Evolutionary conservation across 2,888 invertebrate species (phyloP), one percentile per base, ranked within the genome.

Genomic region (Himalopsyche anomala): DNA sequence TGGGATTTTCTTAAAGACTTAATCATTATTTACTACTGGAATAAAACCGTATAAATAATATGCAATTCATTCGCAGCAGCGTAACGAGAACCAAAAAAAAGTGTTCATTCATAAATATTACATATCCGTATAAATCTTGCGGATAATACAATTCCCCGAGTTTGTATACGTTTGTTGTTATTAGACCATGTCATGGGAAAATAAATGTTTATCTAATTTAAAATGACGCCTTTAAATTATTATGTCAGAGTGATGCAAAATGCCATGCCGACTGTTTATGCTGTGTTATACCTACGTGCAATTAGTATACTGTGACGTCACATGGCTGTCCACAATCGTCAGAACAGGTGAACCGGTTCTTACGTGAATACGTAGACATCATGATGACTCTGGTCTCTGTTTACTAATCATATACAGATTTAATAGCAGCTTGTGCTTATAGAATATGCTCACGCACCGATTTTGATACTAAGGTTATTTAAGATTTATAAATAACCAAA

Each of bases 121-220:
- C 2, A 74, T 9, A 74, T 74, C 74, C 74, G 74, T 15, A 19
- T 62, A 11, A 11, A 19, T 74, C 74, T 74, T 74, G 38, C 19
- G 28, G 36, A 74, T 36, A 15, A 38, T 28, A 74, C 74, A 38
- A 62, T 12, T 74, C 74, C 74, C 74, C 74, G 74, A 74, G 62
- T 69, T 69, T 62, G 62, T 69, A 28, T 38, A 74, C 74, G 15
- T 74, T 74, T 15, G 74, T 36, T 74, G 12, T 74, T 74, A 74
- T 74, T 74, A 74, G 74, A 36, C 36, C 62, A 62, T 74, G 74
- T 74, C 74, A 74, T 74, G 74, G 74, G 74, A 74, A 74, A 74
- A 74, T 36, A 36, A 36, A 74, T 36, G 38, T 74, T 74, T 74
- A 74, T 74, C 38, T 74, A n/a, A 74, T 74, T 36, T 69, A 2